Conservation (phyloP, 2,113 vertebrate species). For the Okapia johnstoni region DNA sequence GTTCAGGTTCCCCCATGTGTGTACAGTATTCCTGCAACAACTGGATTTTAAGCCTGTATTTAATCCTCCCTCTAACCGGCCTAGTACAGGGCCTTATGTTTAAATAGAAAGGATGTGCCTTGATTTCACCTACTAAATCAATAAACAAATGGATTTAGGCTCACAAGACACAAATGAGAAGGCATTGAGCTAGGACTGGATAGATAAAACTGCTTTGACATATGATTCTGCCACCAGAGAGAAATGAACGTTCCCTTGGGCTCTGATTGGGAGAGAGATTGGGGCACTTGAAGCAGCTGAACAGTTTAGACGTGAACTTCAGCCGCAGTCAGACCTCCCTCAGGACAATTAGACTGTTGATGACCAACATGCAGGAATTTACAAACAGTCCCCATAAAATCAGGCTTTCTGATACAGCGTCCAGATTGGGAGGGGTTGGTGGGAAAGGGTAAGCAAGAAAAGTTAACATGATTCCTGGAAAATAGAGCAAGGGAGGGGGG, state of each 20-base stretch:
- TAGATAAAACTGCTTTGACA: not conserved
- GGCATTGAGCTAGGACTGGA: not conserved
- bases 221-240: not conserved
- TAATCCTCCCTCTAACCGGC: not conserved
- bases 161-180: not conserved
- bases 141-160: not conserved
- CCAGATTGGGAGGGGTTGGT: not conserved
- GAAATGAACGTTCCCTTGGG: not conserved
- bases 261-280: not conserved
- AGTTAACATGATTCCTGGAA: conserved; percentile 31
- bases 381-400: conserved; percentile 51
- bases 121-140: not conserved
- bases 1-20: not conserved
- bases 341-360: conserved; percentile 25
- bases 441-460: not conserved
- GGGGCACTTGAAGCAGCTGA: conserved; percentile 45
- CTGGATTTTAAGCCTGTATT: not conserved
- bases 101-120: not conserved
- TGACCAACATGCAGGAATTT: conserved; percentile 41
- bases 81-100: not conserved
- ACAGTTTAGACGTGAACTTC: not conserved
- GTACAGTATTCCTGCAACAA: not conserved
- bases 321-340: conserved; percentile 41
- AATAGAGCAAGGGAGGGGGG: not conserved
- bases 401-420: not conserved